Conservation (phyloP, 2,888 invertebrate genomes). For the Elmis aenea region DNA sequence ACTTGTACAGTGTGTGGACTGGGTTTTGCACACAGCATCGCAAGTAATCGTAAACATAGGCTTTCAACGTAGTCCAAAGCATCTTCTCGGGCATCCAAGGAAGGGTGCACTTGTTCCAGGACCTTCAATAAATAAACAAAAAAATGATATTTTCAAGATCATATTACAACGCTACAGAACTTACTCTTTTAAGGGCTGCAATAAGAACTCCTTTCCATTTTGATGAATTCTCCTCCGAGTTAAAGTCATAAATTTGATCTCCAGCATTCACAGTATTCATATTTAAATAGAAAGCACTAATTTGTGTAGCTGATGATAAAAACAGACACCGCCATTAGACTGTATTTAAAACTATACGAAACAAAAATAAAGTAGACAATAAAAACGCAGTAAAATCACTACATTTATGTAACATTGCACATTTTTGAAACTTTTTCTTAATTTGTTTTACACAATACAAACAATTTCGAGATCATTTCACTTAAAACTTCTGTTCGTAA, state of each 20-base stretch:
- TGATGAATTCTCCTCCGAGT: conserved; percentile 79
- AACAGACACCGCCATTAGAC: conserved; percentile 32
- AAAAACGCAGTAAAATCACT: conserved; percentile 22
- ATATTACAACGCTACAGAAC: too few species aligned
- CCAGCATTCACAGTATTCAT: conserved; percentile 49
- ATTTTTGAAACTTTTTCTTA: conserved; percentile 22
- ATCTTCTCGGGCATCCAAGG: conserved; percentile 78
- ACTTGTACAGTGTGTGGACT: conserved; percentile 76
- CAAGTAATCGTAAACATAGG: conserved; percentile 80
- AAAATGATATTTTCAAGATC: conserved; percentile 10
- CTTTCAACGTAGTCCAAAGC: conserved; percentile 90
- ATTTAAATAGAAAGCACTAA: too few species aligned
- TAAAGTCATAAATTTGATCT: conserved; percentile 71
- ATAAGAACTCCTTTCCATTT: conserved; percentile 93
- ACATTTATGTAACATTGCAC: conserved; percentile 37
- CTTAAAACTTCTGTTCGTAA: conserved; percentile 29
- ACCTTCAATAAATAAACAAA: conserved; percentile 56
- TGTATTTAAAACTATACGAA: conserved; percentile 23
- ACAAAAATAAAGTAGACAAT: conserved; percentile 30
- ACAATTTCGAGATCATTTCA: conserved; percentile 24
- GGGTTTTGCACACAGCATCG: conserved; percentile 81
- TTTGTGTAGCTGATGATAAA: too few species aligned
- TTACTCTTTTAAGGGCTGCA: conserved; percentile 81
- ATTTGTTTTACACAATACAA: conserved; percentile 18
- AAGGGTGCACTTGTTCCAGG: conserved; percentile 85